Percentiles rank a stretch among this genome's conserved stretches.
Evolutionary conservation across 2,113 vertebrate species (phyloP).

Genomic region (Rhynchomys soricoides): DNA sequence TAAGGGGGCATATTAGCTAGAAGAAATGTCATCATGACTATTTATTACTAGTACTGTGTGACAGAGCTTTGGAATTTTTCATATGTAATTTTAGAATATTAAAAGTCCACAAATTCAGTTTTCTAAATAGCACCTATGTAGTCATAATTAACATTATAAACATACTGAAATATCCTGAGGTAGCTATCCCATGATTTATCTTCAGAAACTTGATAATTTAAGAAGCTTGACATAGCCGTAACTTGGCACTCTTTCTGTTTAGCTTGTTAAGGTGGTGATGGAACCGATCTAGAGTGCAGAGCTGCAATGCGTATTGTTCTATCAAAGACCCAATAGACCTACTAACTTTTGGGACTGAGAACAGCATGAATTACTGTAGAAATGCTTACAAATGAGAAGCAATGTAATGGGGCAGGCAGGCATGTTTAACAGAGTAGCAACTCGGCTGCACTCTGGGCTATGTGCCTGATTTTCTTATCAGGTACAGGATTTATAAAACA

Average conservation of each 20-base stretch:
- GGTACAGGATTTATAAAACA: not conserved
- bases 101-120: not conserved
- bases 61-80: constrained; percentile 25
- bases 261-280: not conserved
- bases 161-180: not conserved
- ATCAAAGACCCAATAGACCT: not conserved
- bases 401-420: not conserved
- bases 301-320: not conserved
- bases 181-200: not conserved
- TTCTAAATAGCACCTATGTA: not conserved
- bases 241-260: not conserved
- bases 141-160: not conserved
- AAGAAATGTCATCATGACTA: not conserved
- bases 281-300: not conserved
- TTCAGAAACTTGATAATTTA: not conserved
- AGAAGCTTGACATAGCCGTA: not conserved
- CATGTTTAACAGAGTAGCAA: not conserved
- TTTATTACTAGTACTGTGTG: not conserved
- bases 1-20: not conserved
- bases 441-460: not conserved
- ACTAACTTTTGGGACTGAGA: not conserved
- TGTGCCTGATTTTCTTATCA: not conserved
- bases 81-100: constrained; percentile 1
- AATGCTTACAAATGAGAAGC: not conserved
- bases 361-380: not conserved